Percentiles rank a stretch among this genome's conserved stretches.
phyloP scores from a whole-genome alignment of 2,888 invertebrate species.

The Caenorhabditis panamensis region DNA sequence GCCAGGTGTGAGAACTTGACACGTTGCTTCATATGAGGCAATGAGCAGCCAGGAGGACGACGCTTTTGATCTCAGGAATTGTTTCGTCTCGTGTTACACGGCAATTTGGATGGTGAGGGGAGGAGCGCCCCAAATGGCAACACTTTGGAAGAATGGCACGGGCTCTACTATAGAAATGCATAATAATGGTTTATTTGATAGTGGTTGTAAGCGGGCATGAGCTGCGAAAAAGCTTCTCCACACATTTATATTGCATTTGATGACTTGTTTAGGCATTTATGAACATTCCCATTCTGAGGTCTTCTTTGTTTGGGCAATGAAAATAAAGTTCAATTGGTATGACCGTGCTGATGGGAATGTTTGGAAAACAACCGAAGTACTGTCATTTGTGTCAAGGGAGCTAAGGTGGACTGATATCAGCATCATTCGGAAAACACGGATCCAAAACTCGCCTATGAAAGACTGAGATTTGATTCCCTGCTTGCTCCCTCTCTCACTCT shows the following conservation, averaged over 20 bases:
- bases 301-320: slow-evolving; percentile 34
- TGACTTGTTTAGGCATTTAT: slow-evolving; percentile 72
- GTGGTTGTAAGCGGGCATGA: slow-evolving; percentile 40
- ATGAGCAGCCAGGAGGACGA: slow-evolving; percentile 6
- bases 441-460: too few species aligned
- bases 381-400: too few species aligned
- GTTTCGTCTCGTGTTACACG: slow-evolving; percentile 54
- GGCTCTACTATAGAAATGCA: slow-evolving; percentile 63
- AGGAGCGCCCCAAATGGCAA: slow-evolving; percentile 34
- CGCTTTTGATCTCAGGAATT: slow-evolving; percentile 45
- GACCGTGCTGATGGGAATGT: neutral
- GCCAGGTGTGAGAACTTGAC: slow-evolving; percentile 50
- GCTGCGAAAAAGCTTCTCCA: slow-evolving; percentile 12
- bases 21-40: neutral
- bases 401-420: too few species aligned
- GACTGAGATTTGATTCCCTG: too few species aligned
- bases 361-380: too few species aligned
- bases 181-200: slow-evolving; percentile 64
- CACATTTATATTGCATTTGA: slow-evolving; percentile 71
- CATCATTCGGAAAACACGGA: too few species aligned
- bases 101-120: slow-evolving; percentile 31
- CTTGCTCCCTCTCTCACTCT: too few species aligned
- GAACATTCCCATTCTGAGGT: slow-evolving; percentile 48
- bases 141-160: slow-evolving; percentile 45
- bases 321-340: slow-evolving; percentile 32